These are phyloP conservation scores for Anastatus disparis DNA, from an alignment of 1,140 invertebrate genomes.

Conservation along the genomic window DNA sequence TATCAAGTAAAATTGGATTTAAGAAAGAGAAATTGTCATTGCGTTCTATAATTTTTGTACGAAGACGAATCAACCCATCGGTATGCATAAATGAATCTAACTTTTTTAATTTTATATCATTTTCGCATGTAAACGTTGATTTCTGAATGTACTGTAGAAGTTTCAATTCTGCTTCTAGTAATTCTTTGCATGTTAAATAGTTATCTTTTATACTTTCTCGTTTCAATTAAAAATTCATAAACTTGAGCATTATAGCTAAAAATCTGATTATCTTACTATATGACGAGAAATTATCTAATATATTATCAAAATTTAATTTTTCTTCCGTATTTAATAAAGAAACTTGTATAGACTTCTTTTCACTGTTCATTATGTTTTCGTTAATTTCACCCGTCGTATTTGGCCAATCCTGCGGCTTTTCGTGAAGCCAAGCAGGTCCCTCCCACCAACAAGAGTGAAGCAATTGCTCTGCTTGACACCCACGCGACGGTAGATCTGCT, in stretches of 20 bases:
- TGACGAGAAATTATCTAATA: neutral
- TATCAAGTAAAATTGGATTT: conserved; percentile 43
- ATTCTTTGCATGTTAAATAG: neutral
- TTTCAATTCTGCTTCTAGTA: neutral
- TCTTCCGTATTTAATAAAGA: neutral
- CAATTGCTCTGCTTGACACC: conserved; percentile 51
- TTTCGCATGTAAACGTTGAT: neutral
- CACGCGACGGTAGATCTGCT: neutral
- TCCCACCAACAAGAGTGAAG: conserved; percentile 37
- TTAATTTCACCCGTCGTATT: neutral
- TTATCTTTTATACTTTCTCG: neutral
- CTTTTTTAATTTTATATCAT: neutral
- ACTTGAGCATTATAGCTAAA: neutral
- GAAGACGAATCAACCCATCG: conserved; percentile 42
- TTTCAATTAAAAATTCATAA: neutral
- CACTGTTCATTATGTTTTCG: conserved; percentile 1
- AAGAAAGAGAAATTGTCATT: conserved; percentile 37
- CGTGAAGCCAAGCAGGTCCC: conserved; percentile 53
- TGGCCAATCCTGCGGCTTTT: neutral
- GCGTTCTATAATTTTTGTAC: conserved; percentile 43
- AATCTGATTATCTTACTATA: neutral
- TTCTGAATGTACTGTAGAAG: neutral
- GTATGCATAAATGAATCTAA: neutral
- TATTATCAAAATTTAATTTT: neutral
- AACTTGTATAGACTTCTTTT: conserved; percentile 28